These are phyloP conservation scores for Pangasius krempfi DNA, from an alignment of 2,797 vertebrate species.

Conservation along the genomic window DNA sequence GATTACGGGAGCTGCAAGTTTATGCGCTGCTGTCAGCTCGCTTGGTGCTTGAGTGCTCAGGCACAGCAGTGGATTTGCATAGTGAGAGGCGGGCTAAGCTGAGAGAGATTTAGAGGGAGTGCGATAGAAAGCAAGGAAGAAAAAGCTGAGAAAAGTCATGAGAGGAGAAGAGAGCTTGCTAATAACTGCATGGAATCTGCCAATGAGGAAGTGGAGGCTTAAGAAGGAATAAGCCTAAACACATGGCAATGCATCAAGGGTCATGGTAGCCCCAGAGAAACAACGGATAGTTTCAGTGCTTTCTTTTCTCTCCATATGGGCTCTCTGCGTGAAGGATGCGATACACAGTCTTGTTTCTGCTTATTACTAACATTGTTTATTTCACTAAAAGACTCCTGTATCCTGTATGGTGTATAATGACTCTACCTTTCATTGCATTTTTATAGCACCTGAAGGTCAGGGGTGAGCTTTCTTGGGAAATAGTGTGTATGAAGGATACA, in stretches of 20 bases:
- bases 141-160: conserved; percentile 7
- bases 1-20: conserved; percentile 26
- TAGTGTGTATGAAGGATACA: not conserved
- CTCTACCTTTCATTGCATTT: not conserved
- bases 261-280: not conserved
- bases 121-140: conserved; percentile 17
- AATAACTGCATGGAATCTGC: conserved; percentile 19
- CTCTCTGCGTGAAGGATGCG: not conserved
- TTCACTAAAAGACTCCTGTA: not conserved
- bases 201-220: conserved; percentile 13
- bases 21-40: conserved; percentile 27
- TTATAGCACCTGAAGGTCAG: not conserved
- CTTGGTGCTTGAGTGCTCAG: conserved; percentile 21
- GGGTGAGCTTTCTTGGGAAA: not conserved
- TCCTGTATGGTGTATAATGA: not conserved
- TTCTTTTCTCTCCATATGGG: not conserved
- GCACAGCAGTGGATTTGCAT: conserved; percentile 58
- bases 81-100: conserved; percentile 49
- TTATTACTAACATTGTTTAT: not conserved
- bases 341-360: not conserved
- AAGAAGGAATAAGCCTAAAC: conserved; percentile 11
- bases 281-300: not conserved
- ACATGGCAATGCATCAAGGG: conserved; percentile 10
- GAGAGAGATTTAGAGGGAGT: conserved; percentile 30
- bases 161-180: not conserved